Evolutionary conservation across 2,113 vertebrate species (phyloP).

Genomic region (Cebidichthys violaceus): DNA sequence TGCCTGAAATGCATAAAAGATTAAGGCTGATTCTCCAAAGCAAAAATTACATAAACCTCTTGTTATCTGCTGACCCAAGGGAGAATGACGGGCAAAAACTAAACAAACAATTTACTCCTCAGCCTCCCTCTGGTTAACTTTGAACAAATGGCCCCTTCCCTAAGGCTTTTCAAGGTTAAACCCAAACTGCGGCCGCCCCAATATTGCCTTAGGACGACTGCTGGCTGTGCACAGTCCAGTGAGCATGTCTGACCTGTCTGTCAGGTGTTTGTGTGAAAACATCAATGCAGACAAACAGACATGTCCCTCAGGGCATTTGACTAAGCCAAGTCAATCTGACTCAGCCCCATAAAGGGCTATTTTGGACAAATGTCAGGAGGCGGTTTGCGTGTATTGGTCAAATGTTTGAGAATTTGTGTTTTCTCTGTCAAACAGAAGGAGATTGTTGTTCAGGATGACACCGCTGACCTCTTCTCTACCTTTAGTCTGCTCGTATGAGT

Average conservation of each 20-base stretch:
- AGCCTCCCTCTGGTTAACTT: constrained; percentile 36
- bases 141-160: constrained; percentile 55
- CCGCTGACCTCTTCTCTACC: constrained; percentile 42
- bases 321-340: constrained; percentile 72
- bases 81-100: constrained; percentile 39
- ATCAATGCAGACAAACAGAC: constrained; percentile 72
- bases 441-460: constrained; percentile 47
- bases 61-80: constrained; percentile 54
- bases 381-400: constrained; percentile 47
- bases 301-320: constrained; percentile 59
- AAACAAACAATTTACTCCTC: constrained; percentile 56
- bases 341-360: constrained; percentile 68
- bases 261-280: constrained; percentile 75
- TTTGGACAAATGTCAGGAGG: constrained; percentile 73
- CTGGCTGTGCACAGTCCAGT: constrained; percentile 53
- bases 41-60: constrained; percentile 56
- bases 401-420: constrained; percentile 58
- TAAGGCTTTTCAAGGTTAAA: constrained; percentile 62
- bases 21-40: constrained; percentile 27
- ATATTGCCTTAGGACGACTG: constrained; percentile 37
- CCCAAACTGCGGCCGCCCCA: constrained; percentile 38
- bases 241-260: constrained; percentile 71
- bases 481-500: constrained; percentile 9
- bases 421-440: constrained; percentile 41
- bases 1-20: constrained; percentile 42